Conservation (phyloP, 2,888 invertebrate species). For the Blera fallax region DNA sequence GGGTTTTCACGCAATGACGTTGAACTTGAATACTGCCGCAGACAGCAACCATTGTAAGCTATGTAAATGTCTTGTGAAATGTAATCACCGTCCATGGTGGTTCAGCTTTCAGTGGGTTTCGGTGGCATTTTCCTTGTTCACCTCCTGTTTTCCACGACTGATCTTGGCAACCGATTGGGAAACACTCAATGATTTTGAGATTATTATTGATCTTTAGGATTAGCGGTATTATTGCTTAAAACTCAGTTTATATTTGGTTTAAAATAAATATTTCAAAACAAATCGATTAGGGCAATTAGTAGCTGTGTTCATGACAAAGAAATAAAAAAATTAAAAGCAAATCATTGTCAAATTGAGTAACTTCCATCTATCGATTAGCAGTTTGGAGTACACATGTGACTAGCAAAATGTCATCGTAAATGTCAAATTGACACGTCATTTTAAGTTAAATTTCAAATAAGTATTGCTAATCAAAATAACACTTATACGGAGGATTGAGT, state of each 20-base stretch:
- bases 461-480: background rate
- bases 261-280: conserved; percentile 14
- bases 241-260: background rate
- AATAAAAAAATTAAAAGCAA: background rate
- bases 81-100: conserved; percentile 27
- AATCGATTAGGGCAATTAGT: conserved; percentile 40
- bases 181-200: background rate
- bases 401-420: background rate
- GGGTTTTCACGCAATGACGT: conserved; percentile 58
- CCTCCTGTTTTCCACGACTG: conserved; percentile 21
- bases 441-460: background rate
- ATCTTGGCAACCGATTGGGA: conserved; percentile 25
- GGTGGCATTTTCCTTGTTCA: conserved; percentile 24
- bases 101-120: conserved; percentile 21
- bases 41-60: background rate
- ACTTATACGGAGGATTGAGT: background rate
- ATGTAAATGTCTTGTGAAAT: conserved; percentile 28
- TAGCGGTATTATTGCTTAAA: background rate
- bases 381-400: background rate
- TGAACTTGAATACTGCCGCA: conserved; percentile 60
- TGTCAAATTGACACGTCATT: background rate
- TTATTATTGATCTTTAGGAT: background rate
- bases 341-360: conserved; percentile 3
- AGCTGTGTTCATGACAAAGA: background rate
- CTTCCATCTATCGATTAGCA: background rate